These are phyloP conservation scores for Colletes gigas DNA, from an alignment of 1,140 invertebrate species.

Conservation along the genomic window DNA sequence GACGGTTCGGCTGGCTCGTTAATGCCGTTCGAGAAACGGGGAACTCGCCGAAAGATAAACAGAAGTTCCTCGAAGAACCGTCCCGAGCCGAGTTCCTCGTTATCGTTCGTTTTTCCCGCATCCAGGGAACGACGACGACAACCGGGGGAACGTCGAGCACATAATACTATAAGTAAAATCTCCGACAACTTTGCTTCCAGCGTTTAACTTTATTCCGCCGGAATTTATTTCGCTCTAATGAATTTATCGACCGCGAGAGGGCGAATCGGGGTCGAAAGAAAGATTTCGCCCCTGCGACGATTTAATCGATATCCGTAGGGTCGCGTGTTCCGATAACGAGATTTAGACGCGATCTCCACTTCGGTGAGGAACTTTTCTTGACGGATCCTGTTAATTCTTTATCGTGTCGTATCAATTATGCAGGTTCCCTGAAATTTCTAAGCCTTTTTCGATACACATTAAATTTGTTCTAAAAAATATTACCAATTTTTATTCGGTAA, in stretches of 20 bases:
- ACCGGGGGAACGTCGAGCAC: not conserved
- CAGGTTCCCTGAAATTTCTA: no score
- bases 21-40: not conserved
- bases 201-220: slow-evolving; percentile 4
- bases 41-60: slow-evolving; percentile 32
- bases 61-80: slow-evolving; percentile 37
- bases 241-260: slow-evolving; percentile 18
- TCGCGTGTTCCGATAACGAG: not conserved
- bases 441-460: no score
- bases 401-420: no score
- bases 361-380: no score
- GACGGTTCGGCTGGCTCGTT: not conserved
- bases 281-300: not conserved
- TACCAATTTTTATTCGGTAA: no score
- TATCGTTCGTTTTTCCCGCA: slow-evolving; percentile 54
- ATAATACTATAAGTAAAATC: slow-evolving; percentile 15
- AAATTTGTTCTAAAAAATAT: no score
- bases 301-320: not conserved
- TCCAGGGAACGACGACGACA: slow-evolving; percentile 4
- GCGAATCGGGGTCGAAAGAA: not conserved
- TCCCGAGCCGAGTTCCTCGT: slow-evolving; percentile 42
- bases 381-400: no score
- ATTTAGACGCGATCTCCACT: no score
- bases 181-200: not conserved
- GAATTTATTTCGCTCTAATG: slow-evolving; percentile 20